Base-by-base conservation (phyloP, 1,140 invertebrate species). In the Neodiprion fabricii region DNA sequence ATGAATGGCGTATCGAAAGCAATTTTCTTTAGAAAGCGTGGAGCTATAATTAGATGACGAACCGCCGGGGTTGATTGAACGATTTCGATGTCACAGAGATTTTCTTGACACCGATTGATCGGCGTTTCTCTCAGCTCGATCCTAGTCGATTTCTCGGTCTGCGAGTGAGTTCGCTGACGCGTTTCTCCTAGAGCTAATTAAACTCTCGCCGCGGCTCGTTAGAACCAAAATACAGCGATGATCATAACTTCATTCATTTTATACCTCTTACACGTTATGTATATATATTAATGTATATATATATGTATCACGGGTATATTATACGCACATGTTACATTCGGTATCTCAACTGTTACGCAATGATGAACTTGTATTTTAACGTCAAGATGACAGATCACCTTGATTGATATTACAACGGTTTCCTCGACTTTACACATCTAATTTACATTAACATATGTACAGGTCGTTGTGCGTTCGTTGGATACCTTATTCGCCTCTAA, bases 351-450 rank as follows among this genome's bases (percentile, higher is more conserved):
- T 40, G 7, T 61, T 61, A 61, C n/a, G 53, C 53, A 61, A 61
- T 61, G 53, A 61, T 61, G 53, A 61, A 17, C 11, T 17, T 61
- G 53, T 61, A 61, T 61, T 17, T 61, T 61, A 61, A 61, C 53
- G 53, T 4, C 53, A 61, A 61, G 4, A 17, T 61, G 53, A 61
- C 53, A 14, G 53, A 61, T 61, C 53, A 61, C 53, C 53, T 61
- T 61, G 53, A 61, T 61, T 61, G 53, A 61, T 61, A 61, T 61
- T 17, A 17, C 53, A 61, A 17, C 53, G 53, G 53, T 61, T 61
- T 61, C 53, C 53, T 61, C 53, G 9, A 61, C 11, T 61, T 53
- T 14, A 61, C 4, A 61, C n/a, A 61, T 61, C 4, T 9, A 61
- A 7, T 14, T 61, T 61, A 61, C 53, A 61, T 61, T 12, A 61